phyloP scores from a whole-genome alignment of 2,797 vertebrate genomes.

The Aulostomus chinensis region DNA sequence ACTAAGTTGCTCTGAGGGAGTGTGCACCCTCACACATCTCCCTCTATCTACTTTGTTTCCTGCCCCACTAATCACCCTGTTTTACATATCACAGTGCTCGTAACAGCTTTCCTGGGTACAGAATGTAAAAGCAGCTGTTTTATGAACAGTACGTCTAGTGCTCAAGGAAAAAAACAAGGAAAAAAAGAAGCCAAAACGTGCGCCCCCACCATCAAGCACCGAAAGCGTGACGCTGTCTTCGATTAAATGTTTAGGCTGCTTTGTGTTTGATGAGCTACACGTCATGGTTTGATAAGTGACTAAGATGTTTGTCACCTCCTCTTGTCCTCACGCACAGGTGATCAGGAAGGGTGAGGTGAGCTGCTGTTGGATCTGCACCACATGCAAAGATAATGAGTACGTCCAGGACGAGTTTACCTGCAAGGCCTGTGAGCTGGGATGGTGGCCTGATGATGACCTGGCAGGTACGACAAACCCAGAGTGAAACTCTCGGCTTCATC shows the following conservation, averaged over 20 bases:
- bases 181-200: background rate
- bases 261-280: constrained; percentile 4
- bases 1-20: constrained; percentile 51
- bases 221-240: constrained; percentile 5
- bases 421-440: constrained; percentile 95
- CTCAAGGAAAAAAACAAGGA: constrained; percentile 15
- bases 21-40: constrained; percentile 41
- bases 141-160: constrained; percentile 46
- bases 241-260: constrained; percentile 27
- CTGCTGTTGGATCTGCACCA: constrained; percentile 99
- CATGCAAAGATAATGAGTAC: constrained; percentile 97
- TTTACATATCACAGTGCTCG: constrained; percentile 66
- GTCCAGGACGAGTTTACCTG: constrained; percentile 99
- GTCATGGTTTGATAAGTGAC: constrained; percentile 2
- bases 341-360: constrained; percentile 99
- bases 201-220: background rate
- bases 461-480: constrained; percentile 82
- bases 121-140: constrained; percentile 56
- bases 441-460: constrained; percentile 93
- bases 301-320: too few relatives aligned
- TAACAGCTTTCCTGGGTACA: constrained; percentile 52
- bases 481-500: too few relatives aligned
- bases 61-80: constrained; percentile 71
- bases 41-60: constrained; percentile 62
- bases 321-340: constrained; percentile 77